Evolutionary conservation across 2,797 vertebrate genomes (phyloP).

Genomic region (Malurus leucopterus): DNA sequence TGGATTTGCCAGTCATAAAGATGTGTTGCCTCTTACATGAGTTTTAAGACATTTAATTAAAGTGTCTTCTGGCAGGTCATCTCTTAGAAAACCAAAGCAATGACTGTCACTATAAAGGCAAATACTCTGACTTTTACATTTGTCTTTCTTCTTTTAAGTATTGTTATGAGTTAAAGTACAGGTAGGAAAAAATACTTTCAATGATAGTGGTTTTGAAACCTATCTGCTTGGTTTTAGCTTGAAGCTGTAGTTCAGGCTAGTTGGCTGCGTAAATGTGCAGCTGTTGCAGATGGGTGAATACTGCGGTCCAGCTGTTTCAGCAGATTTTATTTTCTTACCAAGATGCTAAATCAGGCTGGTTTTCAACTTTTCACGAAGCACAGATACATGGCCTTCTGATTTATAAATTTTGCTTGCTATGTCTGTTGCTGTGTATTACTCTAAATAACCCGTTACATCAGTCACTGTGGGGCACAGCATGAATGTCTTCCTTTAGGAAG

Average conservation of each 20-base stretch:
- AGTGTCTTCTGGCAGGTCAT: not conserved
- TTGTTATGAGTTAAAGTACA: not conserved
- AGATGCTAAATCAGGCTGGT: not conserved
- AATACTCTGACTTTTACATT: not conserved
- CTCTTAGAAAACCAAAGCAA: not conserved
- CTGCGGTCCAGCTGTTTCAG: not conserved
- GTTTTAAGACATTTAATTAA: not conserved
- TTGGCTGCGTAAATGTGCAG: not conserved
- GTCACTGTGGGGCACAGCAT: accelerated
- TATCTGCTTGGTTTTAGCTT: not conserved
- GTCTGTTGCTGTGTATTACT: not conserved
- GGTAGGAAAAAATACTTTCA: not conserved
- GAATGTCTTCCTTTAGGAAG: not conserved
- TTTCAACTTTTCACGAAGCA: not conserved
- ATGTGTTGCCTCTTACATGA: not conserved
- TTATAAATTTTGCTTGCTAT: not conserved
- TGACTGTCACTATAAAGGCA: not conserved
- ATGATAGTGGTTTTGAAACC: not conserved
- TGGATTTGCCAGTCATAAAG: not conserved
- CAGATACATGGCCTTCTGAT: not conserved
- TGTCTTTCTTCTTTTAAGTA: not conserved
- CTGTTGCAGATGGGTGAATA: not conserved
- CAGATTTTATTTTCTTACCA: not conserved
- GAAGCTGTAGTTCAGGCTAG: not conserved
- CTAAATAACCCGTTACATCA: not conserved